phyloP scores from a whole-genome alignment of 2,797 vertebrate species.

The Tapera naevia region DNA sequence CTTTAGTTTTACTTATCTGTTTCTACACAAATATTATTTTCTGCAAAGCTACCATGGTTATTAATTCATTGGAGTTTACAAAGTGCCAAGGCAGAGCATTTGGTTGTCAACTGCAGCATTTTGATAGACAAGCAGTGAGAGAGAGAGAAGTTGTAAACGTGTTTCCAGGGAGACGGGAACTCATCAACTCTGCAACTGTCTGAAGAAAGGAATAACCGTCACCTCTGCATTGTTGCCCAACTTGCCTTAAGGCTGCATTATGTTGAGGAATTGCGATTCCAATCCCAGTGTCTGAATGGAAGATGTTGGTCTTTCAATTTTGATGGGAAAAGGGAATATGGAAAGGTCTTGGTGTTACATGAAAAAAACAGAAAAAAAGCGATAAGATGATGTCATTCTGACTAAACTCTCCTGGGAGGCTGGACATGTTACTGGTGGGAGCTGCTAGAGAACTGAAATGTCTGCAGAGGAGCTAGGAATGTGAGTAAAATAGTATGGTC shows the following conservation, averaged over 20 bases:
- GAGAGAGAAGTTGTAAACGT: background rate
- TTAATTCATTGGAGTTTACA: background rate
- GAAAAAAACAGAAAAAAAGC: background rate
- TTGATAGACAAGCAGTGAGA: background rate
- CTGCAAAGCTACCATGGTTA: background rate
- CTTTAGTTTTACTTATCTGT: background rate
- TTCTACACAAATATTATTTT: background rate
- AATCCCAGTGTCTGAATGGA: background rate
- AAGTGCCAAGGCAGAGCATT: background rate
- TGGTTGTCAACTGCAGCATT: background rate
- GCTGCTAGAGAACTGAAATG: background rate
- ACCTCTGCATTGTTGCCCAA: background rate
- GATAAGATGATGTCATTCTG: background rate
- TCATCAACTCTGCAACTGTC: background rate
- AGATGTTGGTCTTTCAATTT: background rate
- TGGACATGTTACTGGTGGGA: background rate
- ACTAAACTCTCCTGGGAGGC: background rate
- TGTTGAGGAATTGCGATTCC: background rate
- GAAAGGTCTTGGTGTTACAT: background rate
- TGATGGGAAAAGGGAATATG: background rate
- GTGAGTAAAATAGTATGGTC: background rate
- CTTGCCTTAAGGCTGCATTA: background rate
- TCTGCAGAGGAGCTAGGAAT: background rate
- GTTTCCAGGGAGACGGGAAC: background rate
- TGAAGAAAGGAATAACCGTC: background rate